Percentiles rank a stretch among this genome's conserved stretches.
Conservation (phyloP, 2,888 invertebrate species). For the Lasius platythorax region DNA sequence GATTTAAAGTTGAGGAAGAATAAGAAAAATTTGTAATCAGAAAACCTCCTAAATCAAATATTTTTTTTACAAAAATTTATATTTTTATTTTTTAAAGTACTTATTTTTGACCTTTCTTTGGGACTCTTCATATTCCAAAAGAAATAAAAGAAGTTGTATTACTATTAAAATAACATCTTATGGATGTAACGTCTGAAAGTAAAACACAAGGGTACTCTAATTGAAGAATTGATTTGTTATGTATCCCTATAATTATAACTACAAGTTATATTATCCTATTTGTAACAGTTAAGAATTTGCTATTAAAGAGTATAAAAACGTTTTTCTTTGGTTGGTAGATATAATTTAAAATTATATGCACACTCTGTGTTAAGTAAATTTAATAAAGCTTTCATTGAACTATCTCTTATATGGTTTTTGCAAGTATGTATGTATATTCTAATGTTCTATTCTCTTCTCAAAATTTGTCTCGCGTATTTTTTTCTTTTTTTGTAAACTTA, state of each 20-base stretch:
- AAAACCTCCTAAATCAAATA: neutral
- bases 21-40: neutral
- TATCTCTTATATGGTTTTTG: neutral
- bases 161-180: constrained; percentile 43
- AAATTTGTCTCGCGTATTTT: constrained; percentile 58
- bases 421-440: neutral
- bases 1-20: neutral
- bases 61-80: neutral
- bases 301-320: neutral
- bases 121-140: neutral
- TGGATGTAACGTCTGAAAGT: constrained; percentile 16
- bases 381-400: neutral
- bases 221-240: constrained; percentile 1
- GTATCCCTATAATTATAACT: constrained; percentile 14
- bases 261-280: constrained; percentile 3
- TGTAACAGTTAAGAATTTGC: neutral
- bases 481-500: constrained; percentile 60
- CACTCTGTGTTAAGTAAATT: neutral
- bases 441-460: constrained; percentile 5
- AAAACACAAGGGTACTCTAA: constrained; percentile 28
- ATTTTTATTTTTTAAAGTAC: neutral
- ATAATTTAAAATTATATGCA: neutral
- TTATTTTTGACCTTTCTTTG: neutral
- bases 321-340: constrained; percentile 8
- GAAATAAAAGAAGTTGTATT: neutral